Percentiles rank a stretch among this genome's conserved stretches.
Conservation (phyloP, 2,113 vertebrate genomes). For the Poeciliopsis occidentalis region DNA sequence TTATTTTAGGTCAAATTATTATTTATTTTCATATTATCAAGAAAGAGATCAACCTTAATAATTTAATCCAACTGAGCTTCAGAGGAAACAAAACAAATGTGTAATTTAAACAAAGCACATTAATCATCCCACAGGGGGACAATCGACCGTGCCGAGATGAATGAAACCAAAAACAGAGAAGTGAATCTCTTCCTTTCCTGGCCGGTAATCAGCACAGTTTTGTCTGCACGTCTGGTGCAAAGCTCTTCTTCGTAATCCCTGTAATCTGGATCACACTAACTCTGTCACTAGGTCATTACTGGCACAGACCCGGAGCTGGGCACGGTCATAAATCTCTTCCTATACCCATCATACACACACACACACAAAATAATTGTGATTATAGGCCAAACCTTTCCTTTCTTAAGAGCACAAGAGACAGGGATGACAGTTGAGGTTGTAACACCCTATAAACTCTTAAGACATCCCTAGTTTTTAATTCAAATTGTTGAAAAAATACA, state of each 20-base stretch:
- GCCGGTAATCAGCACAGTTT: constrained; percentile 49
- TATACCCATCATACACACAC: background rate
- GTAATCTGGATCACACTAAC: constrained; percentile 67
- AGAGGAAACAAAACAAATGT: too few species aligned
- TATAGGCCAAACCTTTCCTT: background rate
- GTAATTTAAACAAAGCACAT: constrained; percentile 2
- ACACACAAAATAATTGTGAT: background rate
- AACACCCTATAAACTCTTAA: too few species aligned
- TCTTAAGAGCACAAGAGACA: background rate
- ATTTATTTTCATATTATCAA: background rate
- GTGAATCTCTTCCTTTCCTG: constrained; percentile 42
- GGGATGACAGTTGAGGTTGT: background rate
- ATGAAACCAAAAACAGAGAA: constrained; percentile 47
- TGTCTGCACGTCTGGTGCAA: constrained; percentile 39
- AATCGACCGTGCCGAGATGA: background rate
- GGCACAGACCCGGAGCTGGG: constrained; percentile 13
- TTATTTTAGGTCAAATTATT: background rate
- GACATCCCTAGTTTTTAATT: background rate
- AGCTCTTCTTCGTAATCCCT: constrained; percentile 60
- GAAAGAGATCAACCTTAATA: background rate
- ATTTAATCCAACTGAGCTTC: background rate
- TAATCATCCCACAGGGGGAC: background rate
- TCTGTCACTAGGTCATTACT: constrained; percentile 63
- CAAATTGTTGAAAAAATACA: background rate
- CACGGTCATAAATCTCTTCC: constrained; percentile 1